Percentiles rank a stretch among this genome's conserved stretches.
These are phyloP conservation scores for Heterotis niloticus DNA, from an alignment of 2,113 vertebrate species.

Conservation along the genomic window DNA sequence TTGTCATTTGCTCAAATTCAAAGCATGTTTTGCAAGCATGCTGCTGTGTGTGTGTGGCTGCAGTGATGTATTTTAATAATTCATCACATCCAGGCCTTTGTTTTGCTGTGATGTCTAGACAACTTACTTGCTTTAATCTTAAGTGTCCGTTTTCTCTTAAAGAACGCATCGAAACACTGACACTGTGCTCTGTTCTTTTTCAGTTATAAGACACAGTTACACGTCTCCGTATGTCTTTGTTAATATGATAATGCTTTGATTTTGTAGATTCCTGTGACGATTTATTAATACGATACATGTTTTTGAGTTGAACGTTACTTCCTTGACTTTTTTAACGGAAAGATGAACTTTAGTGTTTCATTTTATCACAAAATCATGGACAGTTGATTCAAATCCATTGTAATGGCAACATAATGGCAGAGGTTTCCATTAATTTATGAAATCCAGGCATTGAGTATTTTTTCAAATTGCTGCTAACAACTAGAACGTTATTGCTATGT, in stretches of 20 bases:
- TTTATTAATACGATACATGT: neutral
- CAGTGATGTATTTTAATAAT: constrained; percentile 34
- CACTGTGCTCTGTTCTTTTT: neutral
- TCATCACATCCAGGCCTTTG: constrained; percentile 23
- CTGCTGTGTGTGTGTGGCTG: constrained; percentile 29
- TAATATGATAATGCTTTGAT: neutral
- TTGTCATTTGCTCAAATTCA: constrained; percentile 19
- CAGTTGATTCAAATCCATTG: constrained; percentile 56
- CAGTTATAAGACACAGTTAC: neutral
- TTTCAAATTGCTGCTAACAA: constrained; percentile 37
- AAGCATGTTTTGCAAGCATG: constrained; percentile 17
- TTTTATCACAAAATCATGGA: neutral
- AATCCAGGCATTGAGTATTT: constrained; percentile 52
- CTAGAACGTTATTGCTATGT: constrained; percentile 55
- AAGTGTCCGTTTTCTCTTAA: constrained; percentile 2
- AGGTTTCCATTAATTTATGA: constrained; percentile 56
- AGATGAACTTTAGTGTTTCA: neutral
- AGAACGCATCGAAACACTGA: neutral
- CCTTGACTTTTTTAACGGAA: constrained; percentile 48
- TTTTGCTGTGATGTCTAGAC: constrained; percentile 15
- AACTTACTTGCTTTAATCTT: neutral
- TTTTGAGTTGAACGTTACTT: neutral
- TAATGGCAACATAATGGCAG: constrained; percentile 61
- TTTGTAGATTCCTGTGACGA: neutral
- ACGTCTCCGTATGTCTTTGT: neutral